Conservation (phyloP, 2,113 vertebrate genomes). For the Phaethon lepturus region DNA sequence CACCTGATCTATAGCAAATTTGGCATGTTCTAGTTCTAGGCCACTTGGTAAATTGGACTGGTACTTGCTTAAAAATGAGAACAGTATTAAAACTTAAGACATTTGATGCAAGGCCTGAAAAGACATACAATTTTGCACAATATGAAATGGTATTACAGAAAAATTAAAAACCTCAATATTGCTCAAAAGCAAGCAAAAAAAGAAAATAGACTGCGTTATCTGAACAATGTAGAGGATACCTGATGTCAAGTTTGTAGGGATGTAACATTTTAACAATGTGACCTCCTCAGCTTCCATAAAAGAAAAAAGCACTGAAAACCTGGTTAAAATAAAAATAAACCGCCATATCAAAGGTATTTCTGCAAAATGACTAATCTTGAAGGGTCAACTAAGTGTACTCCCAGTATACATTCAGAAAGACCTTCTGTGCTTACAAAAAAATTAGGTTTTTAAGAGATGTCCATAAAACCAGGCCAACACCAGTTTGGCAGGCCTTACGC, state of each 20-base stretch:
- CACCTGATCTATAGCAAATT: neutral
- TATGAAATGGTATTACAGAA: neutral
- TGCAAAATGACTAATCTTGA: neutral
- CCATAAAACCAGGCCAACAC: neutral
- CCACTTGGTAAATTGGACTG: neutral
- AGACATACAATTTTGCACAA: neutral
- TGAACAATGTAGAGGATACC: neutral
- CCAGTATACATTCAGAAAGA: neutral
- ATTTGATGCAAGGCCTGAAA: neutral
- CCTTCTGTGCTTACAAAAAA: neutral
- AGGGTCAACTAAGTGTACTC: neutral
- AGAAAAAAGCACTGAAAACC: neutral
- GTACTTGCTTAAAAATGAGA: neutral
- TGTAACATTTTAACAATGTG: neutral
- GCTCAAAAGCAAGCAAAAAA: neutral
- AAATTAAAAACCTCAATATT: neutral
- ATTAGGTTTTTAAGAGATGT: neutral
- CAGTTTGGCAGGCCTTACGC: neutral
- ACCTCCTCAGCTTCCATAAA: neutral
- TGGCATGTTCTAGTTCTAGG: neutral
- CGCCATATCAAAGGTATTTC: neutral
- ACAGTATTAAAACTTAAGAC: neutral
- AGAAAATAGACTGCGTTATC: neutral
- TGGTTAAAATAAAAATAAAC: neutral
- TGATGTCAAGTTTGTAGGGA: neutral